Base-by-base conservation (phyloP, 2,113 vertebrate genomes). In the Trematomus loennbergii region DNA sequence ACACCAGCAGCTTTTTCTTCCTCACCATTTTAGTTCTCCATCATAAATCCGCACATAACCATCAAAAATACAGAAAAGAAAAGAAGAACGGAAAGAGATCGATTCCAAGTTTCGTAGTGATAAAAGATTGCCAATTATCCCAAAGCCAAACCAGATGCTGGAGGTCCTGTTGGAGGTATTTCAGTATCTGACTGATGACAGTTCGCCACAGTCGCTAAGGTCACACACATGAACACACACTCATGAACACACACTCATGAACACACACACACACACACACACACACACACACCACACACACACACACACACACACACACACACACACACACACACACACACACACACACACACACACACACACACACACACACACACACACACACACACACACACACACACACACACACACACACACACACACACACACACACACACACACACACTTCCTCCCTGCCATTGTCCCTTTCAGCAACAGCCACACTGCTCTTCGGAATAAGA, bases 21-120 rank as follows among this genome's bases (percentile, higher is more conserved):
- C 83, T 91, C 85, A 88, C 78, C 89, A 88, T 91, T 83, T 94
- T 93, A 95, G 79, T 79, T 87, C 77, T 92, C 93, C 94, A 95
- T 95, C 72, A 58, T 91, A 86, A 86, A 82, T 92, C 78, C 10
- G 53, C 29, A 53, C 60, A 87, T 69, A 66, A 69, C 76, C 75
- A 72, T 63, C 73, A 83, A 65, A 81, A 53, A 61, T 75, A 22
- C 64, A 70, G 40, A 18, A 33, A 66, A 40, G 50, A 78, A 85
- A 49, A 59, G 72, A 12, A 22, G 71, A 76, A 52, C 18, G 52
- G 46, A 67, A 9, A 53, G 5, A 60, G 8, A 45, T 53, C 1
- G 9, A 63, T 75, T 64, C 48, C 8, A 54, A 73, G 45, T 82
- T 65, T 60, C 45, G 46, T 52, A 61, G 57, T 13, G 58, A 78